A percentile compares a stretch with the other conserved stretches of the same genome.
Conservation (phyloP, 2,113 vertebrate species). For the Heptranchias perlo region DNA sequence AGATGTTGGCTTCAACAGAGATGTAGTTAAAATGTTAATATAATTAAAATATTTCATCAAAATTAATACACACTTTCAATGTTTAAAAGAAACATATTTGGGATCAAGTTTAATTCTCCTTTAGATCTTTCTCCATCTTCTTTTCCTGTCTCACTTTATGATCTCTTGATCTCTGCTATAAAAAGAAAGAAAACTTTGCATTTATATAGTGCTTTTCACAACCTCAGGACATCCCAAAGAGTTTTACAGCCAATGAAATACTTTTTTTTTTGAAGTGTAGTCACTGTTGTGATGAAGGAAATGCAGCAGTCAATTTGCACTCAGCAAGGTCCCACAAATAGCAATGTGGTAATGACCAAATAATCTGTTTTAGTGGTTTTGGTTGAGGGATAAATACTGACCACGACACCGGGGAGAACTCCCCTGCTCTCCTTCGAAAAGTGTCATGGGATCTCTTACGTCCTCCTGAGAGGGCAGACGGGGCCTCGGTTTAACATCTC, state of each 20-base stretch:
- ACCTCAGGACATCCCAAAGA: neutral
- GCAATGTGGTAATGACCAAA: neutral
- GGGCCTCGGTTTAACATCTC: neutral
- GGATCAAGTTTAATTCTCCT: neutral
- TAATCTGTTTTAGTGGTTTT: neutral
- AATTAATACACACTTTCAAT: neutral
- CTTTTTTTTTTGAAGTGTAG: neutral
- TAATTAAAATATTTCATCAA: neutral
- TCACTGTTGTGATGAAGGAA: neutral
- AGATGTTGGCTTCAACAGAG: neutral
- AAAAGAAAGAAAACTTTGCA: neutral
- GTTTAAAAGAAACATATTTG: slow-evolving; percentile 11
- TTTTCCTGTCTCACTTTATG: neutral
- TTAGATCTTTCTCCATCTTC: neutral
- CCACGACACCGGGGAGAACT: neutral
- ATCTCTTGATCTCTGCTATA: neutral
- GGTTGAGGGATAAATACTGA: neutral
- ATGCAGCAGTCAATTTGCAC: neutral
- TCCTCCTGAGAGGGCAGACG: neutral
- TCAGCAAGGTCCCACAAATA: neutral
- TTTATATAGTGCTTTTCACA: neutral
- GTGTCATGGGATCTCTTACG: neutral
- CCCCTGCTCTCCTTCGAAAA: neutral
- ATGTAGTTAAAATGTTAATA: neutral
- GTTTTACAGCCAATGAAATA: neutral